Conservation (phyloP, 2,888 invertebrate species). For the Rhagonycha fulva region DNA sequence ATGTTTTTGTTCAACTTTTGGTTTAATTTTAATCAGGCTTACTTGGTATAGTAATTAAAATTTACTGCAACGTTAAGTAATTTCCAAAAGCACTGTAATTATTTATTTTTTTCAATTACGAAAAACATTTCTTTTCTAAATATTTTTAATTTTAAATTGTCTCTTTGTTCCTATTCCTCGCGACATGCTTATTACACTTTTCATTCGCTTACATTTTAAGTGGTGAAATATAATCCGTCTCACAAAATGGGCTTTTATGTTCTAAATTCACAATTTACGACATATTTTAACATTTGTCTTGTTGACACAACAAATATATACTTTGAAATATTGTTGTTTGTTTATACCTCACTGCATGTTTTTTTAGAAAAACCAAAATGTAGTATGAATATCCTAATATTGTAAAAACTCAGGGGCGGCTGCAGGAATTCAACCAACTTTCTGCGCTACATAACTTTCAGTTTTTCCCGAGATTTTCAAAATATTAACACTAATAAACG, state of each 20-base stretch:
- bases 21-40: too few species aligned
- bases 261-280: not conserved
- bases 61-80: too few species aligned
- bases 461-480: not conserved
- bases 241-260: not conserved
- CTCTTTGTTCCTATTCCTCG: not conserved
- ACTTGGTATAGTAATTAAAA: not conserved
- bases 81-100: not conserved
- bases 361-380: not conserved
- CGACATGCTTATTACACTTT: not conserved
- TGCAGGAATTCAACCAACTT: not conserved
- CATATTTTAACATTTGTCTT: not conserved
- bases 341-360: not conserved
- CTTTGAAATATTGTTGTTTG: not conserved
- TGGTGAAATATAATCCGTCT: not conserved
- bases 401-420: not conserved
- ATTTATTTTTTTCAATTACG: not conserved
- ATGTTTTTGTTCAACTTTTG: too few species aligned
- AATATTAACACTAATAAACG: not conserved
- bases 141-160: not conserved
- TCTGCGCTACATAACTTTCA: too few species aligned
- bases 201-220: not conserved
- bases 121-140: not conserved
- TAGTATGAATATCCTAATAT: not conserved
- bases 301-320: not conserved